These are phyloP conservation scores for Chaitophorus viminalis DNA, from an alignment of 2,888 invertebrate genomes.

Conservation along the genomic window DNA sequence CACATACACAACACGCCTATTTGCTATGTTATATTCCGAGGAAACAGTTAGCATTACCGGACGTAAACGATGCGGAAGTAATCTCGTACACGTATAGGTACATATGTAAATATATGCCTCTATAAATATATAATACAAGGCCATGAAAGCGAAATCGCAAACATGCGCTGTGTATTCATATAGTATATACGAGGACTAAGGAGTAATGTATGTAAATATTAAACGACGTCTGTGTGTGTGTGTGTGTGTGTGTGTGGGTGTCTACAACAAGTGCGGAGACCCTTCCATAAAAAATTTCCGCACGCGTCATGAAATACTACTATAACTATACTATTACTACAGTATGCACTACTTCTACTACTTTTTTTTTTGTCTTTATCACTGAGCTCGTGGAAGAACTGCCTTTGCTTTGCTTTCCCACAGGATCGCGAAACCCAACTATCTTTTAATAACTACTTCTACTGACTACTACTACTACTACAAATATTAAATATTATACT, in stretches of 20 bases:
- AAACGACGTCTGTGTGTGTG: not conserved
- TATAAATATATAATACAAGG: not conserved
- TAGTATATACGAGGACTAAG: not conserved
- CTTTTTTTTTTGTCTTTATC: no score
- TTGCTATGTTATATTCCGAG: not conserved
- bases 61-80: conserved; percentile 23
- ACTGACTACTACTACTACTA: no score
- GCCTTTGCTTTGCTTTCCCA: no score
- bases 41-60: not conserved
- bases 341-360: no score
- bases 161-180: not conserved
- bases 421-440: no score
- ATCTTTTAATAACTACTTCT: no score
- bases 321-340: not conserved
- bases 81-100: not conserved
- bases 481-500: no score
- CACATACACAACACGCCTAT: not conserved
- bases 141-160: not conserved
- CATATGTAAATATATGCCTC: not conserved
- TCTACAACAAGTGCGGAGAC: not conserved
- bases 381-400: no score
- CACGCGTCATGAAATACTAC: not conserved
- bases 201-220: not conserved
- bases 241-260: not conserved
- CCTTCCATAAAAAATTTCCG: not conserved